Evolutionary conservation across 2,797 vertebrate genomes (phyloP).

Genomic region (Neosalanx taihuensis): DNA sequence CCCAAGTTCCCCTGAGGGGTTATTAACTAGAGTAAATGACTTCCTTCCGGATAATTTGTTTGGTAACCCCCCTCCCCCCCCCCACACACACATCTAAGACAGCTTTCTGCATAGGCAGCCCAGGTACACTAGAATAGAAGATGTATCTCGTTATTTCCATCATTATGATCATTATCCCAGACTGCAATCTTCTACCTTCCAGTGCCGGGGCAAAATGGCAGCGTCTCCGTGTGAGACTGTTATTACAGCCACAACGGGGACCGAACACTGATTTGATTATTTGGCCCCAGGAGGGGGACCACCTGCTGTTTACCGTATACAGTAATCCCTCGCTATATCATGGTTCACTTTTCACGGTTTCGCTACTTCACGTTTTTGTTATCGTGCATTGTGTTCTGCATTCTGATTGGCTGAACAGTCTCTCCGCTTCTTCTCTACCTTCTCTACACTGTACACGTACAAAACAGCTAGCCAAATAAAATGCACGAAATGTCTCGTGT

Average conservation of each 20-base stretch:
- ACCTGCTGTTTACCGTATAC: constrained; percentile 37
- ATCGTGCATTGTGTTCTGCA: no score
- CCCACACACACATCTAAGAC: background rate
- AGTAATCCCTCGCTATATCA: no score
- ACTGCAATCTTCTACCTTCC: constrained; percentile 24
- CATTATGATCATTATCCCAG: constrained; percentile 41
- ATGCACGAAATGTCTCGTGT: no score
- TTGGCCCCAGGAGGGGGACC: constrained; percentile 27
- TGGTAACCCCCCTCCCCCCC: background rate
- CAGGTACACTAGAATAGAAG: constrained; percentile 12
- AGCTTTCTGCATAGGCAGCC: background rate
- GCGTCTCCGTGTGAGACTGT: constrained; percentile 25
- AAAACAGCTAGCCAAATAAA: no score
- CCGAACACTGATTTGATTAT: constrained; percentile 49
- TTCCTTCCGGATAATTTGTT: background rate
- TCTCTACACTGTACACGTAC: no score
- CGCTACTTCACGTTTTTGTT: no score
- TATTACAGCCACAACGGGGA: constrained; percentile 47
- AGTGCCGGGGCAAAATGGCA: constrained; percentile 32
- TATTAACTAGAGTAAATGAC: background rate
- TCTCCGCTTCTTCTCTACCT: no score
- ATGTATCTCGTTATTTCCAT: constrained; percentile 47
- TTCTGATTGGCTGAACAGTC: no score
- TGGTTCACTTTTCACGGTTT: no score
- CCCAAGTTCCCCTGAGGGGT: background rate